Conservation (phyloP, 2,113 vertebrate species). For the Dendrocopos noguchii region DNA sequence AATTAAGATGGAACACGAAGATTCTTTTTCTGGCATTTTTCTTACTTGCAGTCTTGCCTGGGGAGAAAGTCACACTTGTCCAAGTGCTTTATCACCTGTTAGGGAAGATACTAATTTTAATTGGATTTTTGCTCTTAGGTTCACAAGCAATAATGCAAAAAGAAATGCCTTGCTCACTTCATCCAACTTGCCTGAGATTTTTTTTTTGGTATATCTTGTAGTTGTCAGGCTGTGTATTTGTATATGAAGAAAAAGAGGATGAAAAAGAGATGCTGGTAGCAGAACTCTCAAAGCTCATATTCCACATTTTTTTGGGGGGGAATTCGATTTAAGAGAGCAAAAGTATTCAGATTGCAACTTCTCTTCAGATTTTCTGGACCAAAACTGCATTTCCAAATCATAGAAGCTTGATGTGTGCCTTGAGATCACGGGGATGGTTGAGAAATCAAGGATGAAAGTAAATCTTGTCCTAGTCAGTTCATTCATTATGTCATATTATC, state of each 20-base stretch:
- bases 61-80: not conserved
- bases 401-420: not conserved
- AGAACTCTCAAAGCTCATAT: not conserved
- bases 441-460: not conserved
- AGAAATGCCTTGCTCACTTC: not conserved
- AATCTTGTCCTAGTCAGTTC: not conserved
- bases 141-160: not conserved
- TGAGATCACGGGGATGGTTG: not conserved
- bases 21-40: not conserved
- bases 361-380: not conserved
- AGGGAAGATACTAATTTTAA: not conserved
- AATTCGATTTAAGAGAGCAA: not conserved
- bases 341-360: not conserved
- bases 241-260: not conserved
- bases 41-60: not conserved
- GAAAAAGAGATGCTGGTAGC: not conserved
- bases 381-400: not conserved
- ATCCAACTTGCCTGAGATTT: not conserved
- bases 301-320: not conserved
- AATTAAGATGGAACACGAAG: not conserved
- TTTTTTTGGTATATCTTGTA: not conserved
- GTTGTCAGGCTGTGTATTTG: not conserved
- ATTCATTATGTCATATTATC: not conserved
- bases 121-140: not conserved
- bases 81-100: not conserved